These are phyloP conservation scores for Scaptomyza caliginosa DNA, from an alignment of 2,888 invertebrate species.

Conservation along the genomic window DNA sequence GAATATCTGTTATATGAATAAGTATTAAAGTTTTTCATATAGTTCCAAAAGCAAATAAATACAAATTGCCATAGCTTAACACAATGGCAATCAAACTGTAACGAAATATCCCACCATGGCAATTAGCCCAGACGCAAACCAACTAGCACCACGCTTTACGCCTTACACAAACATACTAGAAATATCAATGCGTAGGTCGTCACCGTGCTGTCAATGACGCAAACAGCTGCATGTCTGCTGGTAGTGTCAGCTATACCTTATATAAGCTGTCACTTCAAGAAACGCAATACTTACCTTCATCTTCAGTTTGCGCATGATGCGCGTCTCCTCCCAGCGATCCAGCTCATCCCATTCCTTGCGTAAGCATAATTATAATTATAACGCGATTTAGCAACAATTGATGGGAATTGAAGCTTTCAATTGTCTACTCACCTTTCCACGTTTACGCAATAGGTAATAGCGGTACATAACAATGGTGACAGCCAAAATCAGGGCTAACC, in stretches of 20 bases:
- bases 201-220: slow-evolving; percentile 5
- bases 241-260: slow-evolving; percentile 5
- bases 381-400: not conserved
- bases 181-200: not conserved
- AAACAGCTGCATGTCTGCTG: not conserved
- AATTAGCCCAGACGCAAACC: slow-evolving; percentile 27
- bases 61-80: too few relatives aligned
- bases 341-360: slow-evolving; percentile 86
- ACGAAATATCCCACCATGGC: not conserved
- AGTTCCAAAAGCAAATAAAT: not conserved
- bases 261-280: not conserved
- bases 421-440: slow-evolving; percentile 84
- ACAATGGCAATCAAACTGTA: not conserved
- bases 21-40: too few relatives aligned
- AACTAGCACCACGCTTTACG: not conserved
- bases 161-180: too few relatives aligned
- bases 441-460: slow-evolving; percentile 86
- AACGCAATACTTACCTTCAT: slow-evolving; percentile 77
- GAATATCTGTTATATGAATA: too few relatives aligned
- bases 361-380: not conserved
- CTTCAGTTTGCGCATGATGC: slow-evolving; percentile 83
- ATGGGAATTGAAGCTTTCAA: not conserved
- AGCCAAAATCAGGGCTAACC: slow-evolving; percentile 87
- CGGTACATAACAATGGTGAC: slow-evolving; percentile 88
- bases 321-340: slow-evolving; percentile 85